Conservation (phyloP, 2,113 vertebrate species). For the Sinosuthora webbiana region DNA sequence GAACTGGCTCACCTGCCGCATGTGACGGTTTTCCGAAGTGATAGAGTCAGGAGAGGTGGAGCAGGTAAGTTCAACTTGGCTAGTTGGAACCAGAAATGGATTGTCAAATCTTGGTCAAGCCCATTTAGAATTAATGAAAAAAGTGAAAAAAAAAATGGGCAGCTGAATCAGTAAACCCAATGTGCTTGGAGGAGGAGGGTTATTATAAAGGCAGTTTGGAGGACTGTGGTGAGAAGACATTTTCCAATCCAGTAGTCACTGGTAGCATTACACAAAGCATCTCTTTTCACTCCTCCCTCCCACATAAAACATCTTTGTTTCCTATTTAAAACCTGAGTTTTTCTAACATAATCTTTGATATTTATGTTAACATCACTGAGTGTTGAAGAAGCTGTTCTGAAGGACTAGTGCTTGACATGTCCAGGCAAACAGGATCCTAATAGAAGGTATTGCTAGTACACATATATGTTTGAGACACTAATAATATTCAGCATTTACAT, state of each 20-base stretch:
- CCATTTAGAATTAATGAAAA: not conserved
- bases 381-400: not conserved
- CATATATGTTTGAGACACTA: not conserved
- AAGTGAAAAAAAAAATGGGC: not conserved
- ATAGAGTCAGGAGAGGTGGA: not conserved
- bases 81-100: not conserved
- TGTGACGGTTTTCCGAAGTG: accelerated
- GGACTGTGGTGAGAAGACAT: not conserved
- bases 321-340: not conserved
- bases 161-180: not conserved
- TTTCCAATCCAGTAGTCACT: not conserved
- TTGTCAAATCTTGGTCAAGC: not conserved
- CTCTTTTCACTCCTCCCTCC: not conserved
- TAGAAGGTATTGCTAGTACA: not conserved
- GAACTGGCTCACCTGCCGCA: not conserved
- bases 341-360: not conserved
- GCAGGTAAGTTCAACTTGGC: not conserved
- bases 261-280: not conserved
- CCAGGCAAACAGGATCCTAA: not conserved
- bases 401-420: not conserved
- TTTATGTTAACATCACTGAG: not conserved
- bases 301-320: not conserved
- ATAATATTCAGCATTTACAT: not conserved
- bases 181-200: not conserved
- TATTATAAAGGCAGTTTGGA: not conserved